A percentile compares a stretch with the other conserved stretches of the same genome.
phyloP scores from a whole-genome alignment of 2,888 invertebrate species.

The Tridacna crocea region DNA sequence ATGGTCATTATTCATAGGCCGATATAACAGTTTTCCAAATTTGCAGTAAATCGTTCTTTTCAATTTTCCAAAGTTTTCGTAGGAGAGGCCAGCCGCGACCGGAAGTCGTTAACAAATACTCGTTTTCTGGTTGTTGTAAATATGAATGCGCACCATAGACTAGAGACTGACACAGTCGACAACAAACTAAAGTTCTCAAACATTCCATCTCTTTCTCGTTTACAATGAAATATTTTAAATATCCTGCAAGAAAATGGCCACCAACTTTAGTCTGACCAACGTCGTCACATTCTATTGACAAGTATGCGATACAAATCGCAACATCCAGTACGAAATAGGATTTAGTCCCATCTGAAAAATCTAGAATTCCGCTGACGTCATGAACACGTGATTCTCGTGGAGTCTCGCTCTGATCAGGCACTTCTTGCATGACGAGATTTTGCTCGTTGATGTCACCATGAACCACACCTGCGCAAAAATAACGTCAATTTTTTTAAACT shows the following conservation, averaged over 20 bases:
- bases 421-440: slow-evolving; percentile 89
- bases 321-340: slow-evolving; percentile 92
- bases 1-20: background rate
- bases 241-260: slow-evolving; percentile 90
- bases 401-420: slow-evolving; percentile 80
- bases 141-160: slow-evolving; percentile 92
- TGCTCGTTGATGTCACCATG: slow-evolving; percentile 97
- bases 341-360: slow-evolving; percentile 91
- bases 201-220: slow-evolving; percentile 88
- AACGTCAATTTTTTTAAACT: background rate
- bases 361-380: slow-evolving; percentile 90
- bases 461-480: slow-evolving; percentile 86
- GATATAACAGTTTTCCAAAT: slow-evolving; percentile 17
- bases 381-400: slow-evolving; percentile 83
- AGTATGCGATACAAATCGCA: slow-evolving; percentile 92
- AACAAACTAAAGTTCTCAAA: slow-evolving; percentile 90
- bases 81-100: slow-evolving; percentile 78
- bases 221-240: slow-evolving; percentile 87
- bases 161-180: slow-evolving; percentile 92
- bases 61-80: slow-evolving; percentile 67
- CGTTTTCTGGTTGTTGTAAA: slow-evolving; percentile 90
- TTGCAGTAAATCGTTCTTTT: background rate
- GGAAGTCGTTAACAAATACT: slow-evolving; percentile 89
- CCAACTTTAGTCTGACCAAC: slow-evolving; percentile 82
- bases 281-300: slow-evolving; percentile 89